Base-by-base conservation (phyloP, 2,888 invertebrate genomes). In the Cantharis flavilabris region DNA sequence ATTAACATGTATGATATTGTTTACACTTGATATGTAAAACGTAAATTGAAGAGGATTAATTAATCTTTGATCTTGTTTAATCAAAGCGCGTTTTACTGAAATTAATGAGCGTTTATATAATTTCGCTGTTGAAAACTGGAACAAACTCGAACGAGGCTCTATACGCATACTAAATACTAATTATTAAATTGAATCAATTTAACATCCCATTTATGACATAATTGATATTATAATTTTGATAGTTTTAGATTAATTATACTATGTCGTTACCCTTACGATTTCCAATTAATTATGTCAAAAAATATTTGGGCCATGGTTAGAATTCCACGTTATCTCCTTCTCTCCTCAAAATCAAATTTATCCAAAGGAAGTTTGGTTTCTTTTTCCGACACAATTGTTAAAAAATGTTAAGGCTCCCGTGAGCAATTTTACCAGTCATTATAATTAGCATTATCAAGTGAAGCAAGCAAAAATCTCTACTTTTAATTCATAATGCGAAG, bases 51-150 rank as follows among this genome's bases (percentile, higher is more conserved):
- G 65, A 23, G 26, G 65, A 67, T 67, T 67, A 67, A 67, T 67
- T 67, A 67, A 67, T 23, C 65, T 67, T 67, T 67, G 65, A 67
- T 67, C 65, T 67, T 67, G 65, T 67, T 67, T 67, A 67, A 67
- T 67, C 65, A 67, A 67, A 67, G 65, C 18, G 65, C 18, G 65
- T 67, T 67, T 20, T 67, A 23, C 65, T 23, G 9, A 26, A 67
- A 67, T 67, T 67, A 67, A 23, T 67, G 26, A 67, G 23, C 23
- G 26, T 20, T 67, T 67, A 67, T 23, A 23, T 67, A 67, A 67
- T 67, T 67, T 67, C 26, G n/a, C 65, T 67, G 65, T 67, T 23
- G 20, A 67, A 20, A 67, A 67, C 65, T 67, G 65, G 18, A 67
- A 26, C 65, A 67, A 26, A 67, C 10, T 67, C 18, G 65, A 67